Evolutionary conservation across 2,113 vertebrate genomes (phyloP).

Genomic region (Bubo blakistoni): DNA sequence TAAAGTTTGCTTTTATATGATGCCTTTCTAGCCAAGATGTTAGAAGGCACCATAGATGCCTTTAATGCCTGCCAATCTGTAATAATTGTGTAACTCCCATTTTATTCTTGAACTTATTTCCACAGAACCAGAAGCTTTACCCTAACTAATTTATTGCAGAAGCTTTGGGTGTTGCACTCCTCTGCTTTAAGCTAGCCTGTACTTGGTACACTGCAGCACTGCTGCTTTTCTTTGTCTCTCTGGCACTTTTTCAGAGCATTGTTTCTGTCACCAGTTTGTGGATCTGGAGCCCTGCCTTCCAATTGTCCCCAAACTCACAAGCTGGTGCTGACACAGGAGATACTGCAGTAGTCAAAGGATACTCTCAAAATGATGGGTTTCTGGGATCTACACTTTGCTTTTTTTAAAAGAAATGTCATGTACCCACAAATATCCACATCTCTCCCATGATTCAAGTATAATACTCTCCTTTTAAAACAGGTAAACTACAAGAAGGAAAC

Average conservation of each 20-base stretch:
- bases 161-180: not conserved
- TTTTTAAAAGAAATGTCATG: not conserved
- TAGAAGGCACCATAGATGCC: not conserved
- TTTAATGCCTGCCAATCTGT: not conserved
- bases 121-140: not conserved
- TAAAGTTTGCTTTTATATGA: not conserved
- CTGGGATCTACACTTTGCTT: not conserved
- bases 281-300: not conserved
- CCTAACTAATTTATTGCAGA: not conserved
- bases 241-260: not conserved
- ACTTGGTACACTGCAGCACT: accelerated
- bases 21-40: not conserved
- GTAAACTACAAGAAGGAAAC: not conserved
- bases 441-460: not conserved
- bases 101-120: not conserved
- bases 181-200: not conserved
- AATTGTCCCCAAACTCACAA: not conserved
- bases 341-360: not conserved
- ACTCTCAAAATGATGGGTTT: accelerated
- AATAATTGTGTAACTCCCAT: not conserved
- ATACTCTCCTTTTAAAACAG: not conserved
- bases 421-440: not conserved
- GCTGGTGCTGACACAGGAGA: not conserved
- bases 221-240: not conserved
- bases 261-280: not conserved